Evolutionary conservation across 1,140 invertebrate genomes (phyloP).

Genomic region (Pissodes strobi): DNA sequence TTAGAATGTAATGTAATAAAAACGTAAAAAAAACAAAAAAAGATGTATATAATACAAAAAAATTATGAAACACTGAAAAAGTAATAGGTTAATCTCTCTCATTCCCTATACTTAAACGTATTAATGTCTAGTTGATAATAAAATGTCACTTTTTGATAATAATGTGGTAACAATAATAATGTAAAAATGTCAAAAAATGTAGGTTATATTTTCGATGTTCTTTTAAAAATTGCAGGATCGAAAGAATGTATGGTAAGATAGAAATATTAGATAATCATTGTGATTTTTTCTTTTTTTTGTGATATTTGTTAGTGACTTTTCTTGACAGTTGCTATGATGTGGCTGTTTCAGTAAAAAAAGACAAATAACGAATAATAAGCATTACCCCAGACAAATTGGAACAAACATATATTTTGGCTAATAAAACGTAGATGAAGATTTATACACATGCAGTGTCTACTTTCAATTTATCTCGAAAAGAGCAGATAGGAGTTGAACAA

Average conservation of each 20-base stretch:
- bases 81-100: conserved; percentile 14
- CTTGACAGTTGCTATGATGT: not conserved
- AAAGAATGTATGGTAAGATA: conserved; percentile 11
- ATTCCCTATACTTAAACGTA: not conserved
- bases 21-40: conserved; percentile 14
- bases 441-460: too few species aligned
- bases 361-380: too few species aligned
- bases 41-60: too few species aligned
- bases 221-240: not conserved
- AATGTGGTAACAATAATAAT: conserved; percentile 32
- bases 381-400: too few species aligned
- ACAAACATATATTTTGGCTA: too few species aligned
- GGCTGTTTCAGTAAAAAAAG: not conserved
- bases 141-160: conserved; percentile 28
- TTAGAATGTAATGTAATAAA: conserved; percentile 11
- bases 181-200: conserved; percentile 14
- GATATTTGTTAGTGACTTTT: conserved; percentile 14
- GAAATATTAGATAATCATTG: conserved; percentile 5
- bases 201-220: conserved; percentile 16
- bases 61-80: conserved; percentile 14
- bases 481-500: too few species aligned
- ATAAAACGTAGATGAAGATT: too few species aligned
- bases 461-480: too few species aligned
- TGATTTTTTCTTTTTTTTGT: conserved; percentile 20
- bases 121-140: conserved; percentile 19